Evolutionary conservation across 2,797 vertebrate species (phyloP).

Genomic region (Labeo calbasu): DNA sequence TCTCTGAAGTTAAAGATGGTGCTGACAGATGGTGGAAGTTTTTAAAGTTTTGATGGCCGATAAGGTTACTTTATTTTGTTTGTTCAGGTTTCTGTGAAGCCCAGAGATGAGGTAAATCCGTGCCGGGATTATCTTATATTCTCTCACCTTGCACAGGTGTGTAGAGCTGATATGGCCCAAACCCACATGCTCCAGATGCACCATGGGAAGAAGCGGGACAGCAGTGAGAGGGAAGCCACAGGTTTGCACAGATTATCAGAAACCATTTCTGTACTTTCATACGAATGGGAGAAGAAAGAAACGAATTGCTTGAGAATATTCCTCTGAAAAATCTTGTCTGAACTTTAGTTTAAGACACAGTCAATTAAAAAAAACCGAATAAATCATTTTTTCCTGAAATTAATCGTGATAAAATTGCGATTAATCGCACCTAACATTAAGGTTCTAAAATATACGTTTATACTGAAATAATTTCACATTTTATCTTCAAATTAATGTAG

Average conservation of each 20-base stretch:
- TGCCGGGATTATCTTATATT: constrained; percentile 64
- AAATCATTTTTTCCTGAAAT: no score
- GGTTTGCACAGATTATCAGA: constrained; percentile 10
- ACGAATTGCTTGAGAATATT: neutral
- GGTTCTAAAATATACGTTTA: no score
- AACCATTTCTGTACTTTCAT: constrained; percentile 5
- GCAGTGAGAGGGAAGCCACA: constrained; percentile 9
- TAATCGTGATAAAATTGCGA: no score
- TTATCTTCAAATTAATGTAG: no score
- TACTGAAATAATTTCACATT: no score
- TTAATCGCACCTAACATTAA: no score
- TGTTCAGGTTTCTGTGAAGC: constrained; percentile 52
- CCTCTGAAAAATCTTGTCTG: neutral
- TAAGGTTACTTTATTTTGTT: constrained; percentile 49
- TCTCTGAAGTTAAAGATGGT: constrained; percentile 12
- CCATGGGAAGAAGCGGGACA: constrained; percentile 10
- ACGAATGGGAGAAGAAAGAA: neutral
- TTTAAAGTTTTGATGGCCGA: constrained; percentile 39
- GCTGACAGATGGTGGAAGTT: constrained; percentile 3
- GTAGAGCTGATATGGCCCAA: constrained; percentile 66
- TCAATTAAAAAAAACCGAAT: no score
- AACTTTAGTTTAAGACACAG: neutral
- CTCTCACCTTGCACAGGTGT: constrained; percentile 71
- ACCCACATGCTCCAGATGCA: constrained; percentile 45
- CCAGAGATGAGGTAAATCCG: constrained; percentile 67